These are phyloP conservation scores for Beroe ovata DNA, from an alignment of 37 sponge, comb jelly and placozoan species.

Conservation along the genomic window DNA sequence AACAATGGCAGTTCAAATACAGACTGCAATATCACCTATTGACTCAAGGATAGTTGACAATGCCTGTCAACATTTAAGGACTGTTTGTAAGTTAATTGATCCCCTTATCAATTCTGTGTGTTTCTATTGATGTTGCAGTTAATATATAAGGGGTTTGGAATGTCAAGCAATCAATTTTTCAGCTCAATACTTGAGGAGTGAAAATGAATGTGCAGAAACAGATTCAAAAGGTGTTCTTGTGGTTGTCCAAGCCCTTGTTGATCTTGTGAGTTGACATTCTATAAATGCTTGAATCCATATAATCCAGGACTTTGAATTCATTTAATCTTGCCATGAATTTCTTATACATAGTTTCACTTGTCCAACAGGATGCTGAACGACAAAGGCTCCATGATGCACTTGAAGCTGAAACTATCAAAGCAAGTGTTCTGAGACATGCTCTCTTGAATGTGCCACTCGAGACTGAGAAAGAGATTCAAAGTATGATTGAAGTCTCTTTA, in stretches of 20 bases:
- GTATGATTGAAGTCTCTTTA: too few species aligned
- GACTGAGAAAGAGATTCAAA: constrained; percentile 37
- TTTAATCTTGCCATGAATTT: too few species aligned
- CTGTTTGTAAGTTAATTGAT: constrained; percentile 64
- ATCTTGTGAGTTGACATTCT: constrained; percentile 46
- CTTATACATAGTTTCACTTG: too few species aligned
- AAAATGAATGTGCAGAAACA: constrained; percentile 2
- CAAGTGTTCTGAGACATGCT: constrained; percentile 39
- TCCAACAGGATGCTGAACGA: constrained; percentile 40
- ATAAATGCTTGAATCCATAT: too few species aligned
- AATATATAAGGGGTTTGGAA: too few species aligned
- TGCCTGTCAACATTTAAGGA: constrained; percentile 55
- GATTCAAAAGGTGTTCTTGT: constrained; percentile 61
- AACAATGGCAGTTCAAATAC: constrained; percentile 17
- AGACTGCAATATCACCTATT: constrained; percentile 41
- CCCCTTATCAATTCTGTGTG: too few species aligned
- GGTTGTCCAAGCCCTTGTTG: constrained; percentile 40
- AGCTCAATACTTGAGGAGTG: constrained; percentile 12
- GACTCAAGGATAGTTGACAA: constrained; percentile 60
- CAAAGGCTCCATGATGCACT: constrained; percentile 64
- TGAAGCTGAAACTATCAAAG: constrained; percentile 60
- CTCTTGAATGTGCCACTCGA: constrained; percentile 28
- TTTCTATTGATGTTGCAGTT: too few species aligned
- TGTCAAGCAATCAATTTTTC: too few species aligned
- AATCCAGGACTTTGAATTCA: too few species aligned